Base-by-base conservation (phyloP, 2,797 vertebrate genomes). In the Chelon labrosus region DNA sequence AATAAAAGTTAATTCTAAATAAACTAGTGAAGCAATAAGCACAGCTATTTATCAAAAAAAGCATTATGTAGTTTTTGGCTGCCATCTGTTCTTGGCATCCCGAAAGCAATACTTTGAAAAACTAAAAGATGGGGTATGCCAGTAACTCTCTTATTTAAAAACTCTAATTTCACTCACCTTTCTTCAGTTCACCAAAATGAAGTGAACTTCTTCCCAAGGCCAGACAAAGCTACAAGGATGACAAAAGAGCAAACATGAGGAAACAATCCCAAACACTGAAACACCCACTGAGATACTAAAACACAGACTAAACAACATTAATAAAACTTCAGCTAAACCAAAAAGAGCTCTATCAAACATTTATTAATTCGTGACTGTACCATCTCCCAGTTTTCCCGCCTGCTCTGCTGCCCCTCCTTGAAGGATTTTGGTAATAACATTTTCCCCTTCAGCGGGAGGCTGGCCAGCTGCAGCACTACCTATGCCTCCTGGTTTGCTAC, bases 191-290 rank as follows among this genome's bases (percentile, higher is more conserved):
- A 99, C 97, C 97, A 99, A 87, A 99, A 97, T 9, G 98, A 99
- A 89, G 97, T 98, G 94, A 99, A 99, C 95, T 99, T 99, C 94
- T 99, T 99, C 85, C 98, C 98, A 20, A 99, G 96, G 89, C 97
- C 97, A 82, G 97, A 96, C 88, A 99, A 95, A 83, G 97, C 98
- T 99, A 86, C 27, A 25, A 76, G 59, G 93, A 90, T 54, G 16
- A 87, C 31, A 84, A 67, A 68, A 67, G n/a, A 80, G 10, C 27
- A 73, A 60, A 75, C 38, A 41, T 79, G 14, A 72, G 49, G 46
- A 65, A 71, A 70, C 16, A 64, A 44, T 11, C 13, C 1, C 3
- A 58, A 35, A 20, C 13, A 10, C 20, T 46, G 6, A 74, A 56
- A 65, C 31, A 31, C 0, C 0, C 1, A 52, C 57, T 64, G 1